Evolutionary conservation across 2,888 invertebrate genomes (phyloP).

Genomic region (Cantharis flavilabris): DNA sequence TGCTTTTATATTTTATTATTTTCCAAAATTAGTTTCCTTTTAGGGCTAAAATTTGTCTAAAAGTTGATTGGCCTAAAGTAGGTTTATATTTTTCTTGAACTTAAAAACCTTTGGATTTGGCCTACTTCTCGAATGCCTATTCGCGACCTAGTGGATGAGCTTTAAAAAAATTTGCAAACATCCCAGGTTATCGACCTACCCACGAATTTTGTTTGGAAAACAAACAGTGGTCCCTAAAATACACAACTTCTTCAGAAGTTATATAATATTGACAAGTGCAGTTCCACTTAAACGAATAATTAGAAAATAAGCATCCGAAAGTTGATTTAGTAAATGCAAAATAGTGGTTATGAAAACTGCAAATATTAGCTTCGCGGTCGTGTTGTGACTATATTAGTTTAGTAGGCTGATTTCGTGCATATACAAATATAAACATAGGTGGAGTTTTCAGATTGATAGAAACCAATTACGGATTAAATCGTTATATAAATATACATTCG

Average conservation of each 20-base stretch:
- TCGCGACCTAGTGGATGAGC: neutral
- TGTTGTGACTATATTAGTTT: constrained; percentile 5
- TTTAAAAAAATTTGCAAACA: neutral
- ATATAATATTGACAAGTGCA: neutral
- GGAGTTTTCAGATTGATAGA: neutral
- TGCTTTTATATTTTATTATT: no score
- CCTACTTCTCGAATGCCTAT: neutral
- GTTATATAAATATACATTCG: neutral
- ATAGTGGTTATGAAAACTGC: constrained; percentile 17
- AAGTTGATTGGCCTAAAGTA: neutral
- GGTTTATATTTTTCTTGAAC: neutral
- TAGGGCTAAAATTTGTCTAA: no score
- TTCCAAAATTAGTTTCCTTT: no score
- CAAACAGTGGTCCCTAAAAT: neutral
- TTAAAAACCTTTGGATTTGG: neutral
- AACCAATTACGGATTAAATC: neutral
- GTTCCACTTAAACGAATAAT: neutral
- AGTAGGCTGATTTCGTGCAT: constrained; percentile 7
- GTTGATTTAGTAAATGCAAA: constrained; percentile 8
- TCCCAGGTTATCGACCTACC: neutral
- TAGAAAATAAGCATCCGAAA: neutral
- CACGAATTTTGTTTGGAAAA: neutral
- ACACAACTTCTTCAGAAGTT: neutral
- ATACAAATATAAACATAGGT: constrained; percentile 1
- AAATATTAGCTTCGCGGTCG: constrained; percentile 14